Conservation (phyloP, 2,888 invertebrate species). For the Zaprionus bogoriensis region DNA sequence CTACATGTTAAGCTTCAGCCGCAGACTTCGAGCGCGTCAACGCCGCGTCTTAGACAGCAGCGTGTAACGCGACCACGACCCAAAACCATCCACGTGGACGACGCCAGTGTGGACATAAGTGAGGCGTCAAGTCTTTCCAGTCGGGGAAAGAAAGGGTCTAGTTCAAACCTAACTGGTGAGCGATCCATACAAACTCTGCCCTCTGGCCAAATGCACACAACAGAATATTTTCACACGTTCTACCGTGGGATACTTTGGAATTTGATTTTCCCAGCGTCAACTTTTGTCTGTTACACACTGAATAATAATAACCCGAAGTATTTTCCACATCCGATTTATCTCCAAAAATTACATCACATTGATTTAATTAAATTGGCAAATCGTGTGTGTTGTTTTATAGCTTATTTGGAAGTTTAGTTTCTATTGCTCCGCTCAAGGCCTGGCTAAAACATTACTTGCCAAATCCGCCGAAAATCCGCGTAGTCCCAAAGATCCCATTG, state of each 20-base stretch:
- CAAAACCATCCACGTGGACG: slow-evolving; percentile 95
- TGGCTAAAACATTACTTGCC: not conserved
- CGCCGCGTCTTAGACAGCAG: slow-evolving; percentile 87
- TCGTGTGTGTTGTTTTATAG: too few relatives aligned
- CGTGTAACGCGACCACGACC: slow-evolving; percentile 89
- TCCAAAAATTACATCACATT: too few relatives aligned
- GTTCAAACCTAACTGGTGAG: slow-evolving; percentile 91
- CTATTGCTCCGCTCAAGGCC: too few relatives aligned
- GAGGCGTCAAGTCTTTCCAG: slow-evolving; percentile 89
- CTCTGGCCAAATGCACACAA: slow-evolving; percentile 11
- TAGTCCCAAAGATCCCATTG: not conserved
- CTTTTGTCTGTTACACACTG: too few relatives aligned
- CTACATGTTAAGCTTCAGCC: slow-evolving; percentile 85
- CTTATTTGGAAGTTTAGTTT: too few relatives aligned
- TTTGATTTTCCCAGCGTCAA: not conserved
- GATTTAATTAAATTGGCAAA: too few relatives aligned
- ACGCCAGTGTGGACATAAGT: slow-evolving; percentile 89
- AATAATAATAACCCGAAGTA: too few relatives aligned
- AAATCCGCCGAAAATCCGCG: too few relatives aligned
- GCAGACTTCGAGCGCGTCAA: slow-evolving; percentile 79
- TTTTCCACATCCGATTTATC: too few relatives aligned
- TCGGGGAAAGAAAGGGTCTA: slow-evolving; percentile 91
- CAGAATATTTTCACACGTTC: slow-evolving; percentile 1
- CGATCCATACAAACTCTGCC: not conserved
- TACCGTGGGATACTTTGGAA: not conserved